These are phyloP conservation scores for Aquatica leii DNA, from an alignment of 2,888 invertebrate species.

Conservation along the genomic window DNA sequence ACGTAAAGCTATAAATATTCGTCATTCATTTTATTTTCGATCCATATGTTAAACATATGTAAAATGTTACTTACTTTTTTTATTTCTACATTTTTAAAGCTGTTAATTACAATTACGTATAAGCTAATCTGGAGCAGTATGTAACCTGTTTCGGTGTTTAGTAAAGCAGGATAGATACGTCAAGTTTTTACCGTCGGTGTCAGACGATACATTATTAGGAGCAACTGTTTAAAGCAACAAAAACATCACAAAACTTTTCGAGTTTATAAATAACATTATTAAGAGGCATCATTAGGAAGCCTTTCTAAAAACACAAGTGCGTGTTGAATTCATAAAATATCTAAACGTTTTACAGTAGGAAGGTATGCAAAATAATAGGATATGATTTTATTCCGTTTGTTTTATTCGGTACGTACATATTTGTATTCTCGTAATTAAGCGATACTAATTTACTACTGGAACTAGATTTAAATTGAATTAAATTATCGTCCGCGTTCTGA, in stretches of 20 bases:
- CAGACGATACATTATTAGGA: slow-evolving; percentile 27
- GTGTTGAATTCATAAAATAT: slow-evolving; percentile 26
- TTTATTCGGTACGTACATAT: no score
- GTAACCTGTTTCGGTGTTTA: slow-evolving; percentile 9
- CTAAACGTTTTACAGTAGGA: slow-evolving; percentile 21
- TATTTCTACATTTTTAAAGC: background rate
- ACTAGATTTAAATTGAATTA: no score
- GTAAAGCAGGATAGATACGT: slow-evolving; percentile 15
- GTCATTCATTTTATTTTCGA: background rate
- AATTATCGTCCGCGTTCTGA: no score
- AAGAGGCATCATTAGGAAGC: slow-evolving; percentile 38
- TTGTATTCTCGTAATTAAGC: no score
- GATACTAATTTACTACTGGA: no score
- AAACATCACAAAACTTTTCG: slow-evolving; percentile 22
- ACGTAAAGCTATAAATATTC: background rate
- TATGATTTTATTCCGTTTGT: no score
- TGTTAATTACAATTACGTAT: slow-evolving; percentile 5
- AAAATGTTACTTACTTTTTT: background rate
- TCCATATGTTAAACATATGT: background rate
- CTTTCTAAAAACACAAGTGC: slow-evolving; percentile 33
- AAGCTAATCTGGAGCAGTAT: slow-evolving; percentile 3
- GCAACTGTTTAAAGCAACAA: slow-evolving; percentile 33
- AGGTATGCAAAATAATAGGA: slow-evolving; percentile 12
- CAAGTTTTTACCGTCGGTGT: slow-evolving; percentile 7
- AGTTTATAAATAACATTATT: slow-evolving; percentile 42